These are phyloP conservation scores for Prunella strophiata DNA, from an alignment of 2,797 vertebrate genomes.

Conservation along the genomic window DNA sequence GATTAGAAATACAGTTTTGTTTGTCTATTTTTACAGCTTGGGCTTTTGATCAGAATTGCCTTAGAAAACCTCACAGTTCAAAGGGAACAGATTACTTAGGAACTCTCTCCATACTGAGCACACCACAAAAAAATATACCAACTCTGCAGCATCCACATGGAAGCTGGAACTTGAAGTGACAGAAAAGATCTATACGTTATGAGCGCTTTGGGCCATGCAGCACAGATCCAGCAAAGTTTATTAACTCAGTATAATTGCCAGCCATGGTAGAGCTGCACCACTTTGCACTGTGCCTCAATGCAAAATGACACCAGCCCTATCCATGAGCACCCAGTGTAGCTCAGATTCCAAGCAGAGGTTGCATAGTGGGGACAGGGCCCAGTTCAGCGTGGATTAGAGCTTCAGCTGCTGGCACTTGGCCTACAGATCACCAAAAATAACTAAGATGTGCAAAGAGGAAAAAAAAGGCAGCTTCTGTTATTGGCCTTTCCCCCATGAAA, in stretches of 20 bases:
- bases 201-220: neutral
- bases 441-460: neutral
- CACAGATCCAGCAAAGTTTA: neutral
- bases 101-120: neutral
- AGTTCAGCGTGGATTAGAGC: rapidly evolving
- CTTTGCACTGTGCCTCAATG: neutral
- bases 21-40: neutral
- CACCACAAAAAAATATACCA: neutral
- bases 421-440: neutral
- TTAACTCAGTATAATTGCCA: neutral
- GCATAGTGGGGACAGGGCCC: too few species aligned
- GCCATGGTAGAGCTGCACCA: neutral
- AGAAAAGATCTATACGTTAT: neutral
- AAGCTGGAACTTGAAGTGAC: neutral
- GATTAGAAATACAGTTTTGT: neutral
- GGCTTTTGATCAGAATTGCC: neutral
- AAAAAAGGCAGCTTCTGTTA: neutral
- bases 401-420: neutral
- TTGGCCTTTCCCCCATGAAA: rapidly evolving
- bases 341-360: neutral
- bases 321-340: rapidly evolving
- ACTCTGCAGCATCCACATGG: neutral
- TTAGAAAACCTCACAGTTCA: neutral
- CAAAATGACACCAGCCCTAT: rapidly evolving
- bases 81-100: neutral